phyloP scores from a whole-genome alignment of 2,797 vertebrate species.

The Argya squamiceps region DNA sequence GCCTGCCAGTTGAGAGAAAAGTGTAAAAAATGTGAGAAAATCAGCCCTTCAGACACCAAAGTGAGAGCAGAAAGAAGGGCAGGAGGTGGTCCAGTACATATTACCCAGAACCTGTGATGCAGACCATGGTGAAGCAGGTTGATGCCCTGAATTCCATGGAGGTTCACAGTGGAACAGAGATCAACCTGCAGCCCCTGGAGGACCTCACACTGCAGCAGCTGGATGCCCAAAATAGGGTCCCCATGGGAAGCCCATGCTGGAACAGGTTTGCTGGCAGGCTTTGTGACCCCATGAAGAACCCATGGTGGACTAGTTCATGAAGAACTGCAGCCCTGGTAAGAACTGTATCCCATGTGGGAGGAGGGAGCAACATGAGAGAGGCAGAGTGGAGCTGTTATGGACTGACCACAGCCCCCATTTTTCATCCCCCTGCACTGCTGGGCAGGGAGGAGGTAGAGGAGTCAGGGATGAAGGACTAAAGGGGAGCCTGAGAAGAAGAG shows the following conservation, averaged over 20 bases:
- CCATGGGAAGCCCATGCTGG: rapidly evolving
- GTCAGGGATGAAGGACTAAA: neutral
- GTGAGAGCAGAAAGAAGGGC: neutral
- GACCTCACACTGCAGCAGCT: neutral
- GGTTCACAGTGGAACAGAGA: neutral
- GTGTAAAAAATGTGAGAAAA: neutral
- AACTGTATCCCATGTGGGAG: neutral
- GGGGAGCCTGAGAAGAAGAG: neutral
- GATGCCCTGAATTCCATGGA: neutral
- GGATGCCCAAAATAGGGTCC: neutral
- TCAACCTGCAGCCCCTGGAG: neutral
- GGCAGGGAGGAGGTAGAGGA: neutral
- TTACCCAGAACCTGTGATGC: neutral
- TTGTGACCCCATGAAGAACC: neutral
- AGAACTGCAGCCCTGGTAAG: neutral
- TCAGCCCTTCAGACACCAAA: neutral
- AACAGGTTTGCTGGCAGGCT: neutral
- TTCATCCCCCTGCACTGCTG: neutral
- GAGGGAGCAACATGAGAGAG: neutral
- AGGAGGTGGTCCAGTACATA: neutral
- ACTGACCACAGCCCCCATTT: neutral
- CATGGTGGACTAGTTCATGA: neutral
- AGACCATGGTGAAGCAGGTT: neutral
- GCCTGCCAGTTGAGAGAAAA: neutral
- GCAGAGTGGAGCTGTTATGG: neutral